Conservation (phyloP, 1,140 invertebrate species). For the Nasonia vitripennis region DNA sequence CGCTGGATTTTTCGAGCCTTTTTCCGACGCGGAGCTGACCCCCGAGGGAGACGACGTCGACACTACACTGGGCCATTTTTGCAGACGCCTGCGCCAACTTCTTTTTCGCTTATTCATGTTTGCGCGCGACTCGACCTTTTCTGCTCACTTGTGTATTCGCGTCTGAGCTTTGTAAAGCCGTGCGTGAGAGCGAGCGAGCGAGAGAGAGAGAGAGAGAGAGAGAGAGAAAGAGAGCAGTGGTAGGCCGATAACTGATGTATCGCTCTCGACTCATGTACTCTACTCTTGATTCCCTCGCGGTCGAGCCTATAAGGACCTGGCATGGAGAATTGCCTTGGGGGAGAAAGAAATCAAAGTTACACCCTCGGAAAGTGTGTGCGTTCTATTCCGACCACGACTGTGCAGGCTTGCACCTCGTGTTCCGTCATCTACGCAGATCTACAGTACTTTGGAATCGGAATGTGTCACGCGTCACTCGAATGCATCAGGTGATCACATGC, state of each 20-base stretch:
- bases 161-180: neutral
- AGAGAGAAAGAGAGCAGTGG: neutral
- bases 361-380: too few species aligned
- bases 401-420: neutral
- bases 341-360: constrained; percentile 42
- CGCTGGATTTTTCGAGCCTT: too few species aligned
- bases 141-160: too few species aligned
- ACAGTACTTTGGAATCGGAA: too few species aligned
- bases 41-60: too few species aligned
- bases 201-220: neutral
- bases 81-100: constrained; percentile 3
- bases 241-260: constrained; percentile 38
- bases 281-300: neutral
- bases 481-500: too few species aligned
- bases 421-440: neutral
- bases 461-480: too few species aligned
- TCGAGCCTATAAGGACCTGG: constrained; percentile 9
- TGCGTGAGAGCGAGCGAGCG: neutral
- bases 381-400: neutral
- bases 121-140: too few species aligned
- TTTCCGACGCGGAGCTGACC: too few species aligned
- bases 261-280: neutral
- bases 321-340: constrained; percentile 22
- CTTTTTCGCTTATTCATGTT: constrained; percentile 8
- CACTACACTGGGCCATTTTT: too few species aligned